Base-by-base conservation (phyloP, 2,888 invertebrate genomes). In the Trissolcus japonicus region DNA sequence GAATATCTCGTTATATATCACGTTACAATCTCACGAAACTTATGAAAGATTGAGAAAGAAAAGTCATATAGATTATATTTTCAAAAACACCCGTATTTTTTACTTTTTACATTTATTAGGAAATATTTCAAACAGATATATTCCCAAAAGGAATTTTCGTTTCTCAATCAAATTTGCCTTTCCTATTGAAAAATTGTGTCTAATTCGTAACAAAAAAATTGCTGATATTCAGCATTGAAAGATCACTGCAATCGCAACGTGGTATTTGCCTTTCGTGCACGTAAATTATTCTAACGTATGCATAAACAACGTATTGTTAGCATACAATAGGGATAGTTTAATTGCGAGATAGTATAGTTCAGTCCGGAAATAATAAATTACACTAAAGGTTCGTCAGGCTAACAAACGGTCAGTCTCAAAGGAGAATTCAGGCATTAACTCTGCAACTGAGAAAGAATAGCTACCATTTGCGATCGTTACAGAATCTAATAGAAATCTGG, bases 381-480 rank as follows among this genome's bases (percentile, higher is more conserved):
- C 60, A 60, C 59, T 67, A 71, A 78, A 75, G 75, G 63, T 75
- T 78, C 78, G 78, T 78, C 78, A 75, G 75, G 35, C 67, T 75
- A 78, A 78, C 75, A 78, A 78, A 78, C 75, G 74, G 66, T 71
- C 66, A 60, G 78, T 71, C 78, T 78, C 69, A n/a, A 51, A 61
- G 62, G 74, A 41, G 66, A 56, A 78, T 74, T 66, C 61, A 25
- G 54, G 60, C 74, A 66, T 71, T 78, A 78, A 78, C 69, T 78
- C 48, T 29, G 35, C 66, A 59, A 74, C 74, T 68, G 71, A 68
- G 66, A 78, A 74, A 78, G 74, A 71, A 77, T 77, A 56, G 76
- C 62, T 17, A 54, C 72, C 48, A 76, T 76, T 76, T 59, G 55
- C 53, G 50, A 76, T 67, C 57, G 60, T 59, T 69, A 57, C 43